Base-by-base conservation (phyloP, 2,888 invertebrate species). In the Dolomedes plantarius region DNA sequence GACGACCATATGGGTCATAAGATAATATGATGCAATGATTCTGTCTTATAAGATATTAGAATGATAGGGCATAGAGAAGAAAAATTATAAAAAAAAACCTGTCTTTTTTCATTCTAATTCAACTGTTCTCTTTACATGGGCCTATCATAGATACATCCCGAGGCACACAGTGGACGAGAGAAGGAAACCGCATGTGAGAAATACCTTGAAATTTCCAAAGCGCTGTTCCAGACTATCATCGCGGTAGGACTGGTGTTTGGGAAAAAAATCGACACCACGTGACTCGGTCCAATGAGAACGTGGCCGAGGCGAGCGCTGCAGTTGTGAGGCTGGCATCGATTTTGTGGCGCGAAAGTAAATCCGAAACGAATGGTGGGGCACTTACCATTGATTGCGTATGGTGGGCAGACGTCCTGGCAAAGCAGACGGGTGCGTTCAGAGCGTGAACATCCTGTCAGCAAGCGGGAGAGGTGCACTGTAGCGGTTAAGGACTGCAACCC, bases 221-320 rank as follows among this genome's bases (percentile, higher is more conserved):
- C 23, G 23, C 5, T 23, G 23, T 56, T 56, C 23, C n/a, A 56
- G 23, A 23, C 56, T 23, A 56, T 3, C 56, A 56, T 56, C 56
- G 56, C 3, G n/a, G n/a, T n/a, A n/a, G 0, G 23, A 23, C 56
- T 23, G 23, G 16, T 56, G 23, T 56, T 56, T 56, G 56, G 9
- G n/a, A 23, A 36, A 56, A 56, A 56, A 56, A 56, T 56, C 23
- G 56, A 3, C 13, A 56, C 1, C 56, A 56, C 56, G 56, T 56
- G 56, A 56, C 56, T 19, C 23, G 56, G 56, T 23, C n/a, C n/a
- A 56, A 56, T 56, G 56, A 56, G 56, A 56, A 56, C 56, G 56
- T 56, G 46, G 46, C 46, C 46, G 46, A 46, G n/a, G 6, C n/a
- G 56, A 23, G 56, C 56, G 19, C 56, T 23, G 56, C 56, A 56